Evolutionary conservation across 1,140 invertebrate genomes (phyloP), one percentile per base, ranked within the genome.

Genomic region (Physella acuta): DNA sequence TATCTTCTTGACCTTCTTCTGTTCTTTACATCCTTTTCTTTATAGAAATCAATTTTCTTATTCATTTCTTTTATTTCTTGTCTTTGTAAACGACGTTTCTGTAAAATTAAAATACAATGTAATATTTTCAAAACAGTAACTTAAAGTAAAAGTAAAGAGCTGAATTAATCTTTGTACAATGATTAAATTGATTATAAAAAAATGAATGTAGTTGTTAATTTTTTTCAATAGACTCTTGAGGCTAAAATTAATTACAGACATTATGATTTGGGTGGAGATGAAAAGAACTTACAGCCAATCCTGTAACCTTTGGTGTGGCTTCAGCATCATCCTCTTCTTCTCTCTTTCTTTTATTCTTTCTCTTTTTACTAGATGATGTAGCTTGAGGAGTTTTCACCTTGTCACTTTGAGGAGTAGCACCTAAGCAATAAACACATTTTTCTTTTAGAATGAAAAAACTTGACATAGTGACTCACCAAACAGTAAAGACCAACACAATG

Each of bases 41-140:
- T 91, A 84, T 98, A 98, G 81, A 97, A 98, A 85, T 96, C 93
- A 79, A 91, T 93, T 70, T 94, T 95, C 73, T 94, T 91, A 79
- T 95, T 96, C 82, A 93, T 95, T 2, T 90, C 24, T 49, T 87
- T 80, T 91, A 93, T 67, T 71, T 88, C 87, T 26, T 89, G 87
- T 65, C 93, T 71, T n/a, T 84, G 78, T 66, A 78, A 52, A 36
- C 73, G 68, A 52, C 82, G 68, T 62, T 76, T 78, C 71, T 75
- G 59, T 53, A 66, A 59, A 64, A 52, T 24, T 60, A 61, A 66
- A 36, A 34, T 44, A 51, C 5, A 44, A 17, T n/a, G n/a, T n/a
- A n/a, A n/a, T n/a, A n/a, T n/a, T n/a, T n/a, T n/a, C n/a, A n/a
- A n/a, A n/a, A n/a, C n/a, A n/a, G n/a, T n/a, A n/a, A n/a, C n/a